A percentile compares a stretch with the other conserved stretches of the same genome.
These are phyloP conservation scores for Thaumetopoea pityocampa DNA, from an alignment of 1,140 invertebrate genomes.

Conservation along the genomic window DNA sequence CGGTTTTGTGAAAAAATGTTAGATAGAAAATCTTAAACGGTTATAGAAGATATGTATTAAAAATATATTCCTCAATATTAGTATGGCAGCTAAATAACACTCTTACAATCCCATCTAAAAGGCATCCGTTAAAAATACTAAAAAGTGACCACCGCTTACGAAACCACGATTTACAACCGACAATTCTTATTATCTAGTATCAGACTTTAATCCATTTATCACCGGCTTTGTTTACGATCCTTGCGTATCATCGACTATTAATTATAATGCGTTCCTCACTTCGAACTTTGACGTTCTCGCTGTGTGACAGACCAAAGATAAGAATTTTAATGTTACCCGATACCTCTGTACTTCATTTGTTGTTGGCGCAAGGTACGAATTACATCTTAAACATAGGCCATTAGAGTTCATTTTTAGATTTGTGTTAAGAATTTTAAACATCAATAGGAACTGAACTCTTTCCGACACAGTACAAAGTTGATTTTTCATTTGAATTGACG, in stretches of 20 bases:
- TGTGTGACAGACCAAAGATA: conserved; percentile 71
- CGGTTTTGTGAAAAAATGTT: too few species aligned
- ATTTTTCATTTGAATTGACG: conserved; percentile 22
- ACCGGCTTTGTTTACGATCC: conserved; percentile 73
- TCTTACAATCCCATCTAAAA: conserved; percentile 20
- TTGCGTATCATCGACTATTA: conserved; percentile 73
- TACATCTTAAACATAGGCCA: conserved; percentile 16
- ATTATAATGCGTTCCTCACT: conserved; percentile 72
- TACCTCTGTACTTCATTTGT: conserved; percentile 44
- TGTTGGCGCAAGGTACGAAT: conserved; percentile 25
- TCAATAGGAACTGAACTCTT: conserved; percentile 35
- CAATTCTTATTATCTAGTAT: conserved; percentile 66
- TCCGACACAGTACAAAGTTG: conserved; percentile 19
- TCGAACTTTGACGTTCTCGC: conserved; percentile 73
- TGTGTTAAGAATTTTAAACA: neutral
- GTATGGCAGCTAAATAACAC: neutral
- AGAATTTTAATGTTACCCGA: conserved; percentile 73
- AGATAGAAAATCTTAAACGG: too few species aligned
- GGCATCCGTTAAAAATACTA: conserved; percentile 18
- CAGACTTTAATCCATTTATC: conserved; percentile 73
- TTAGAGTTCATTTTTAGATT: conserved; percentile 34
- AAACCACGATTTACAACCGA: conserved; percentile 67
- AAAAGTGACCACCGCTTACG: conserved; percentile 49
- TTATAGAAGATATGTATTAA: too few species aligned
- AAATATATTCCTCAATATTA: conserved; percentile 1